Conservation (phyloP, 2,888 invertebrate genomes). For the Acanthosepion pharaonis region DNA sequence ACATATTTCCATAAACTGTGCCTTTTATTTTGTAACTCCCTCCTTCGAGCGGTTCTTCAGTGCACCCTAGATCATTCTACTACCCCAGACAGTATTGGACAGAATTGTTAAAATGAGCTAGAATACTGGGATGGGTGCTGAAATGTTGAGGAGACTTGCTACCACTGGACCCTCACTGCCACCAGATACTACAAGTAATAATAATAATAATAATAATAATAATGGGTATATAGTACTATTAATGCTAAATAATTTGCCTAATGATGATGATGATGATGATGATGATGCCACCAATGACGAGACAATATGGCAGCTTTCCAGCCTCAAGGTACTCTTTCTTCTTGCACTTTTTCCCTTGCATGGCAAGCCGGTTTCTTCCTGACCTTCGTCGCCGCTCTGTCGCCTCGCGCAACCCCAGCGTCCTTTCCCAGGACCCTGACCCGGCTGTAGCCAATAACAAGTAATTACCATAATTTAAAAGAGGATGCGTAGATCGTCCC, state of each 20-base stretch:
- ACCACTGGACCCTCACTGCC: neutral
- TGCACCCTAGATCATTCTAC: too few species aligned
- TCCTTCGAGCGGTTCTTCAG: too few species aligned
- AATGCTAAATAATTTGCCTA: neutral
- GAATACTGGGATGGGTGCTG: too few species aligned
- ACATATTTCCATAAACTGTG: too few species aligned
- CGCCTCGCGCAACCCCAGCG: neutral
- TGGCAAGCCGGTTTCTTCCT: neutral
- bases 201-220: neutral
- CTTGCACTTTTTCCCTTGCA: neutral
- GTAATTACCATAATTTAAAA: conserved; percentile 33
- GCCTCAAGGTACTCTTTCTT: neutral
- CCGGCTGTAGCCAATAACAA: conserved; percentile 33
- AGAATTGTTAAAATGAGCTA: too few species aligned
- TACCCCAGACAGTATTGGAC: too few species aligned
- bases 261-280: neutral
- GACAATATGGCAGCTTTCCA: neutral
- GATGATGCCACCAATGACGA: neutral
- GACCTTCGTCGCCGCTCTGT: conserved; percentile 33
- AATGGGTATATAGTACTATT: neutral
- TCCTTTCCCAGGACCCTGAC: conserved; percentile 23
- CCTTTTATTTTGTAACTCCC: too few species aligned
- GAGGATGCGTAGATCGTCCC: neutral
- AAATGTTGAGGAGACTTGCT: neutral
- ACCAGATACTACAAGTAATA: neutral